Conservation (phyloP, 2,113 vertebrate genomes). For the Carassius auratus region DNA sequence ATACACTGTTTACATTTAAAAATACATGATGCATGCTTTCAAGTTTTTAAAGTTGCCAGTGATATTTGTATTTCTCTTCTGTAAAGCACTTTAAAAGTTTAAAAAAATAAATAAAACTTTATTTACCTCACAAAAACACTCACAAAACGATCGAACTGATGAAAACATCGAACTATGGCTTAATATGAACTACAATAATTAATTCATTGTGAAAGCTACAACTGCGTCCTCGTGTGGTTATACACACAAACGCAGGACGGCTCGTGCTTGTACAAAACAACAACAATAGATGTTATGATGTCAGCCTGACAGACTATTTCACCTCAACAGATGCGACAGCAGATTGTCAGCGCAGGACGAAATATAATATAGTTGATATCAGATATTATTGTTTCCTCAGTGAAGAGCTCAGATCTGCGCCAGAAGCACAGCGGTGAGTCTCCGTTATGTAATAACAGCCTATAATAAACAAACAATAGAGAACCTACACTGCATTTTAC, state of each 20-base stretch:
- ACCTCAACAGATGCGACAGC: not conserved
- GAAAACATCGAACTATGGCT: not conserved
- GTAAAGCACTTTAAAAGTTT: no score
- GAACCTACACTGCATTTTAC: not conserved
- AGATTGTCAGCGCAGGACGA: not conserved
- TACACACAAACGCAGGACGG: not conserved
- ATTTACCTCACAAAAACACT: no score
- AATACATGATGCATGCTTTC: no score
- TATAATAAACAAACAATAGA: not conserved
- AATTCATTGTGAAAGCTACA: not conserved
- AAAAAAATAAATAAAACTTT: no score
- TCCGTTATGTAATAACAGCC: not conserved
- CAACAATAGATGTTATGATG: not conserved
- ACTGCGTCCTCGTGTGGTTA: not conserved
- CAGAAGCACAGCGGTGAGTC: not conserved
- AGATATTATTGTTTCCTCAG: not conserved
- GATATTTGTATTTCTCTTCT: no score
- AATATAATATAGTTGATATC: not conserved
- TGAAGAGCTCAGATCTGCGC: not conserved
- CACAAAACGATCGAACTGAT: not conserved
- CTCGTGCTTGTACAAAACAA: not conserved
- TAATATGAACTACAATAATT: not conserved
- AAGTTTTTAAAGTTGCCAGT: no score
- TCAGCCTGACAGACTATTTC: not conserved
- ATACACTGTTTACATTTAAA: no score